phyloP scores from a whole-genome alignment of 2,797 vertebrate species.

The Linurgus olivaceus region DNA sequence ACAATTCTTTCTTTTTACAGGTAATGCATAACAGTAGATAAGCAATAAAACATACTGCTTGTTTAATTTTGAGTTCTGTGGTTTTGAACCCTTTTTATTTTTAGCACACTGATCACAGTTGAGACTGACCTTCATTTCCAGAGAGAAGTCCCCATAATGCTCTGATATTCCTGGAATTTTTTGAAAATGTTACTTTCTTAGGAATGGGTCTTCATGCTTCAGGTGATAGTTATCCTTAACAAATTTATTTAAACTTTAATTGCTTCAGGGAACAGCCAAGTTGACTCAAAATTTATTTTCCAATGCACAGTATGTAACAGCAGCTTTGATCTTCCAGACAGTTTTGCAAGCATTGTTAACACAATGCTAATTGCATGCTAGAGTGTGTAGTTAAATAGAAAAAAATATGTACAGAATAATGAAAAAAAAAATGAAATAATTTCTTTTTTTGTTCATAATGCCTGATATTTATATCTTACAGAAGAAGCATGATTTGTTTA shows the following conservation, averaged over 20 bases:
- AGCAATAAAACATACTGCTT: not conserved
- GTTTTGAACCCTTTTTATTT: not conserved
- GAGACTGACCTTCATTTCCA: not conserved
- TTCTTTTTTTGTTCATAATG: not conserved
- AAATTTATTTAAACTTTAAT: not conserved
- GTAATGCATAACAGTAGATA: not conserved
- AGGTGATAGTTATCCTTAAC: not conserved
- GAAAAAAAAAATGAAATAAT: not conserved
- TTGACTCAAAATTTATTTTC: not conserved
- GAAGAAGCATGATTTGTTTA: not conserved
- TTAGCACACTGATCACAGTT: not conserved
- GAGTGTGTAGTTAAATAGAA: not conserved
- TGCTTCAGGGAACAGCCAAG: not conserved
- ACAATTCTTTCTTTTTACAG: not conserved
- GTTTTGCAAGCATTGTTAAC: not conserved
- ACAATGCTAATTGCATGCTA: not conserved
- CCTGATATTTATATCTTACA: not conserved
- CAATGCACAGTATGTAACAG: not conserved
- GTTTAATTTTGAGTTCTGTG: not conserved
- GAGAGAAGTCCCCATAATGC: not conserved
- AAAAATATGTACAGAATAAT: not conserved
- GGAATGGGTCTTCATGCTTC: not conserved
- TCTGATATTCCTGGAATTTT: not conserved
- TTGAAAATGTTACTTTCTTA: not conserved
- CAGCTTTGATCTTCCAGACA: not conserved